Evolutionary conservation across 92 coral and sea anemone species (phyloP), one percentile per base, ranked within the genome.

Genomic region (Hydrozoanthus gracilis): DNA sequence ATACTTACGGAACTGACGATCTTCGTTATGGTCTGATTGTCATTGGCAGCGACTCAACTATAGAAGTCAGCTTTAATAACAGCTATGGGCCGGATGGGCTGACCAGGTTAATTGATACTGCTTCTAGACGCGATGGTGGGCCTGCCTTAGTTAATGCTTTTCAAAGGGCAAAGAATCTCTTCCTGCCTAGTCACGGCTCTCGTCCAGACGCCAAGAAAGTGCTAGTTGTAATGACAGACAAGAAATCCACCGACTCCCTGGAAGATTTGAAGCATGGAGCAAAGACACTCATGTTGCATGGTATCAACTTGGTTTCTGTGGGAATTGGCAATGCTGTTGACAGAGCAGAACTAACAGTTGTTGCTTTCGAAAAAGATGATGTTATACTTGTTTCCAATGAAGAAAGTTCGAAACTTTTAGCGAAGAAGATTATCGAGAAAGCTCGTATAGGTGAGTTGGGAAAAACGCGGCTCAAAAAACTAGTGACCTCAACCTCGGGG

Each of bases 261-360:
- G 98, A 92, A 16, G 90, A 92, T 8, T 50, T 93, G 10, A 88
- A 49, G 8, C 92, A 66, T 15, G 92, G 94, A 1, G 93, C 87
- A 44, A 87, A 76, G 61, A 93, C 94, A 8, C 92, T 96, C 18
- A 69, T 73, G 39, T 86, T 89, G 10, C 84, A 88, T 0, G 95
- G 95, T n/a, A 94, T 91, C 55, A 88, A 78, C 64, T 88, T 93
- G 15, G 80, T 88, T 69, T 90, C 93, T 3, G 82, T 96, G 67
- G 92, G 91, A 73, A 85, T 89, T 69, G 99, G 99, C 3, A 54
- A 64, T 67, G 91, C 87, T 8, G 90, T 88, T 7, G 85, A 50
- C 49, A 92, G 92, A 7, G 87, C 49, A 46, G 92, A 91, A 61
- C 71, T 91, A 7, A 70, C 86, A 77, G 88, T 90, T n/a, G 56